phyloP scores from a whole-genome alignment of 1,140 invertebrate genomes.

The Drosophila kohkoa region DNA sequence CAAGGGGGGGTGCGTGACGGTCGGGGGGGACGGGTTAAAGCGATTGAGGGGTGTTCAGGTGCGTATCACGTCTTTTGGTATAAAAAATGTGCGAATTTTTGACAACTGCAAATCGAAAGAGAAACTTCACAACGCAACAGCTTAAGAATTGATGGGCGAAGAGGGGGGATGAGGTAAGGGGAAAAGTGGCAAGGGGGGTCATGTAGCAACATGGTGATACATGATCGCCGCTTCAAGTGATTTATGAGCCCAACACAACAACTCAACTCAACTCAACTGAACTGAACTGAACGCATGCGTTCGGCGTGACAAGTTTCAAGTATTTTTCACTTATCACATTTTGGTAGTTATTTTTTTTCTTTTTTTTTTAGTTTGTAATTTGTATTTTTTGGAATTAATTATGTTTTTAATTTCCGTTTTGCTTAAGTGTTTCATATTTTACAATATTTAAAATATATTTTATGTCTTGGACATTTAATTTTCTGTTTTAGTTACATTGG shows the following conservation, averaged over 20 bases:
- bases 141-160: background rate
- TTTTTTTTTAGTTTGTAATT: background rate
- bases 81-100: constrained; percentile 76
- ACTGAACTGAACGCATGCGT: background rate
- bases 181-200: background rate
- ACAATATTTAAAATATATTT: too few relatives aligned
- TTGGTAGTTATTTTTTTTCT: background rate
- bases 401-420: too few relatives aligned
- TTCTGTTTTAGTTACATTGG: too few relatives aligned
- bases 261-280: too few relatives aligned
- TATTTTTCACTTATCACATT: background rate
- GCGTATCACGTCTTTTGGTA: constrained; percentile 18
- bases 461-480: too few relatives aligned
- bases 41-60: background rate
- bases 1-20: too few relatives aligned
- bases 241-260: constrained; percentile 24
- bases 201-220: constrained; percentile 45
- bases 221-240: constrained; percentile 36
- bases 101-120: constrained; percentile 72
- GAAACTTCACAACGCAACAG: constrained; percentile 6
- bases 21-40: too few relatives aligned
- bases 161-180: background rate
- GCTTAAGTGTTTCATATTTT: too few relatives aligned
- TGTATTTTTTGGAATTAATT: background rate
- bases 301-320: constrained; percentile 20